Evolutionary conservation across 2,113 vertebrate species (phyloP), one percentile per base, ranked within the genome.

Genomic region (Forbesichthys agassizii): DNA sequence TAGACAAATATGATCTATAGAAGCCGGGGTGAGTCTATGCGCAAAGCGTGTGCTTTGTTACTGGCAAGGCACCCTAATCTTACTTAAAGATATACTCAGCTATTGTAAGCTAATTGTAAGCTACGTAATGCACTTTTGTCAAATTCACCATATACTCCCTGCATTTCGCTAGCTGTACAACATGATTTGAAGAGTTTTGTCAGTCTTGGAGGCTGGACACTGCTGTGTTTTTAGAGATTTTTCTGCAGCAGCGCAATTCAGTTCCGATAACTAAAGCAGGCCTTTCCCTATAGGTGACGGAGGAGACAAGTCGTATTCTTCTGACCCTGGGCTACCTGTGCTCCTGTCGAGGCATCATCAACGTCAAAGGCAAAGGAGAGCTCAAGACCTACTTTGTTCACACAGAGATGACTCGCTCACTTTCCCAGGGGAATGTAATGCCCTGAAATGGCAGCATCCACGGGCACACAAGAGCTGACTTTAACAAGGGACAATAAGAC

Each of bases 301-400:
- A 99, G 88, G 97, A 99, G 86, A 99, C 97, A 0, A 95, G 95
- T 85, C 86, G 92, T 1, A 68, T 96, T 73, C 91, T 99, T 20
- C 88, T 93, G 74, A 94, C 94, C 0, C 87, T 98, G 33, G 97
- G 97, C 8, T 99, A 99, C 90, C 92, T 94, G 64, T 98, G 97
- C 85, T 94, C 95, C 0, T 99, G 97, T 69, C 89, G 97, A 81
- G 97, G 97, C 62, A 94, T 98, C 80, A 99, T 99, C 88, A 98
- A 98, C 2, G 97, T 99, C 70, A 99, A 99, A 90, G 97, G 97
- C 60, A 99, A 99, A 91, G 97, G 97, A 73, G 96, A 99, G 68
- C 81, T 99, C 75, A 96, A 95, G 89, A 99, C 97, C 2, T 99
- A 95, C 89, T 99, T 97, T 80, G 95, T 98, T 33, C 95, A 96